Percentiles rank a stretch among this genome's conserved stretches.
Evolutionary conservation across 2,888 invertebrate genomes (phyloP).

Genomic region (Leptura quadrifasciata): DNA sequence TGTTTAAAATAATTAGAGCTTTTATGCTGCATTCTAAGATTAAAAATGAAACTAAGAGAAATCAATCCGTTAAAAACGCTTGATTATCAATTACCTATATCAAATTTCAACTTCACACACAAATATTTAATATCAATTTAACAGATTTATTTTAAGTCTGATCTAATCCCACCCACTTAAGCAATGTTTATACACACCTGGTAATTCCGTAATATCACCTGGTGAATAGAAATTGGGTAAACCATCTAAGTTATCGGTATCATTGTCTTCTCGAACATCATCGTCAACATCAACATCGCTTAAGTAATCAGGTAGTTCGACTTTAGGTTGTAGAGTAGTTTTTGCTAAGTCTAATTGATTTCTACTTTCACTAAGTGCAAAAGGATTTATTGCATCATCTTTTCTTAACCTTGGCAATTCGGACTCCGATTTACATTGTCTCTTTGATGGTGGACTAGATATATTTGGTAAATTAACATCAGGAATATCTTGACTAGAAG

Average conservation of each 20-base stretch:
- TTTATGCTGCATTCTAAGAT: no score
- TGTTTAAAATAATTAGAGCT: not conserved
- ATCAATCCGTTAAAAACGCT: no score
- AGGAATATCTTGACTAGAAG: slow-evolving; percentile 71
- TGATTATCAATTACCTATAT: no score
- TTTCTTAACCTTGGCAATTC: slow-evolving; percentile 63
- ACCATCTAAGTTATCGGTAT: slow-evolving; percentile 56
- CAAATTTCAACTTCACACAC: no score
- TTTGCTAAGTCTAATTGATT: slow-evolving; percentile 62
- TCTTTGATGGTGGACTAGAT: slow-evolving; percentile 67
- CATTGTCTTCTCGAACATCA: slow-evolving; percentile 71
- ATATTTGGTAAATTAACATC: slow-evolving; percentile 54
- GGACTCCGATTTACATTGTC: slow-evolving; percentile 67
- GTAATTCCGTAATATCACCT: slow-evolving; percentile 65
- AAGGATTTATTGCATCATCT: slow-evolving; percentile 67
- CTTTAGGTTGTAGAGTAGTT: slow-evolving; percentile 78
- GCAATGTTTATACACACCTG: slow-evolving; percentile 55
- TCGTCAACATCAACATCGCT: slow-evolving; percentile 79
- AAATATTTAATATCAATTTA: no score
- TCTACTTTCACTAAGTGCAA: slow-evolving; percentile 65
- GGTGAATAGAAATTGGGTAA: slow-evolving; percentile 64
- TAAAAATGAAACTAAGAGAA: no score
- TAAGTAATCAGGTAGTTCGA: slow-evolving; percentile 83
- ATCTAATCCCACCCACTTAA: no score
- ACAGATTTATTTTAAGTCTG: no score